Base-by-base conservation (phyloP, 2,113 vertebrate species). In the Peromyscus maniculatus region DNA sequence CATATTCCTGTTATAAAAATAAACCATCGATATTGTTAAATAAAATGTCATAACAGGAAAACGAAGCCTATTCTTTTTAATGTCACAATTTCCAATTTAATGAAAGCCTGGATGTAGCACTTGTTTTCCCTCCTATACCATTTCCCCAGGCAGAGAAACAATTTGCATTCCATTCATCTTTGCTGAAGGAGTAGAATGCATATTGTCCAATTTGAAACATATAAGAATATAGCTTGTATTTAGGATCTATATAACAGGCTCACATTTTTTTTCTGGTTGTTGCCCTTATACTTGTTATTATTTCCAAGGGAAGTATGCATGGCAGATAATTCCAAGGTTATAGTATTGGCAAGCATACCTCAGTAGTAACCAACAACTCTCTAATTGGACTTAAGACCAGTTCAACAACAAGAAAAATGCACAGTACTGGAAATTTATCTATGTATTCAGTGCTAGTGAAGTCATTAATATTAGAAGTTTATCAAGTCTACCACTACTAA, bases 1-100 rank as follows among this genome's bases (percentile, higher is more conserved):
- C 62, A 87, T 67, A 46, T 72, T 87, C 33, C 67, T 71, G 1
- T 66, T 74, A 36, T 74, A 88, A 95, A 95, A 92, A 72, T 78
- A 96, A 93, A 49, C 33, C 7, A 91, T 78, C 5, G 59, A 43
- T 96, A 69, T 66, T 89, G 28, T 71, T 91, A 77, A 89, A 82
- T 95, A 78, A 62, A 95, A 57, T 89, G 79, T 8, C 94, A 89
- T 82, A 91, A 64, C 1, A 91, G 39, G 59, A 79, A 78, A 93
- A 46, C 26, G 74, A 66, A 39, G 49, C n/a, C 0, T 24, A 24
- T 31, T 78, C 15, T 71, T 79, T 97, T 59, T 86, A 67, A 57
- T 94, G 43, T 55, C 52, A 89, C 33, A 93, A 57, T 77, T 96
- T 91, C 31, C 13, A 96, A 13, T 82, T 78, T 80, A 79, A 83